Conservation (phyloP, 2,797 vertebrate species). For the Cyclopterus lumpus region DNA sequence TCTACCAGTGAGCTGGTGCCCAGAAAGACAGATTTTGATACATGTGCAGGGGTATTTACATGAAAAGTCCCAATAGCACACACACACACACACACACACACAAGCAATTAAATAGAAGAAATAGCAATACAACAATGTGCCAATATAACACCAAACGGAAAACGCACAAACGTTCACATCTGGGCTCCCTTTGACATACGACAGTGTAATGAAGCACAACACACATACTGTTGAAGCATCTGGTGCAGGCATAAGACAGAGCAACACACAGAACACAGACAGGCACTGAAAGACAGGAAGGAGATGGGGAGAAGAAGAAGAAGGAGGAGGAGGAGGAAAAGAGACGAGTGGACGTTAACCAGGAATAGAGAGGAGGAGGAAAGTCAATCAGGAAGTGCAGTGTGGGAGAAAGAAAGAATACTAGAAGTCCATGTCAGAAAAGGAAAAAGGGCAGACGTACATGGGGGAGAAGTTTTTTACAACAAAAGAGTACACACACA, state of each 20-base stretch:
- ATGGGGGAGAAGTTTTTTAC: constrained; percentile 44
- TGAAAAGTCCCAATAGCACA: constrained; percentile 3
- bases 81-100: constrained; percentile 14
- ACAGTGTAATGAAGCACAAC: constrained; percentile 77
- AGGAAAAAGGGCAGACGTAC: constrained; percentile 24
- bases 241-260: constrained; percentile 61
- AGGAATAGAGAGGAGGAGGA: not conserved
- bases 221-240: constrained; percentile 78
- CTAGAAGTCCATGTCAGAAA: not conserved
- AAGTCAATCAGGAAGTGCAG: not conserved
- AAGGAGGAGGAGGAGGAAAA: not conserved
- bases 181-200: constrained; percentile 67
- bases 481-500: constrained; percentile 41
- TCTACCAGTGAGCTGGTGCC: constrained; percentile 2
- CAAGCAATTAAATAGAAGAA: constrained; percentile 41
- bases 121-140: constrained; percentile 22
- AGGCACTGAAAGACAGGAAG: constrained; percentile 9
- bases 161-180: constrained; percentile 59
- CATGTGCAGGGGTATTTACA: constrained; percentile 12
- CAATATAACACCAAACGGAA: constrained; percentile 41
- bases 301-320: not conserved
- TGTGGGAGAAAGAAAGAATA: not conserved
- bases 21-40: not conserved
- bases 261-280: constrained; percentile 35
- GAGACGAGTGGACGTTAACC: not conserved